Evolutionary conservation across 2,797 vertebrate species (phyloP), one percentile per base, ranked within the genome.

Genomic region (Poeciliopsis gracilis): DNA sequence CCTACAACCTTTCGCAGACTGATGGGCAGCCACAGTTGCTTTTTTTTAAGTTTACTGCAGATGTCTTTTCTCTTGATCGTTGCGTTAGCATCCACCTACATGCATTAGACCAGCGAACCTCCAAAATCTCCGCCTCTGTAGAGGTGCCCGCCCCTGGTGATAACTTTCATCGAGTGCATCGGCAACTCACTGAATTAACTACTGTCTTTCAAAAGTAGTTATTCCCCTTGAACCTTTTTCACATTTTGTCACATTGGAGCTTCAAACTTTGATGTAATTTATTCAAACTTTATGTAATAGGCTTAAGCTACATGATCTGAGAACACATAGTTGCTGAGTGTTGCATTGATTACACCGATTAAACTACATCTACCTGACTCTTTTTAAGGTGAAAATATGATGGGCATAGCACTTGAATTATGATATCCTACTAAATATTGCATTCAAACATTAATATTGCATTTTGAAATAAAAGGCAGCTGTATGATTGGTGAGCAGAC

Each of bases 71-170:
- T 72, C 47, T 33, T 49, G 28, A 33, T 30, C 9, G 51, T 30
- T 51, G 30, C 47, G 46, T 72, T 36, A 12, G 36, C 71, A 72
- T 51, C 46, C 71, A 73, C 72, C 46, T 72, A 51, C 28, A 51
- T 72, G 46, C 47, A 36, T 49, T 45, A 72, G 30, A 73, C 49
- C 30, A 25, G 20, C 25, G 36, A 53, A 53, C 28, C 33, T 38
- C 47, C 71, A 53, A 72, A 72, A 20, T 36, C 6, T 72, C 46
- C 18, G 28, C 46, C 30, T 33, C 47, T 73, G 72, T 73, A 73
- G 47, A 73, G 30, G 20, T n/a, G 28, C 30, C 25, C 72, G 2
- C 10, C 18, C 47, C 33, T 15, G 46, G 30, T 36, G 12, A 3
- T 10, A 11, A 30, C 33, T 16, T 51, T 51, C 18, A 73, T 73